phyloP scores from a whole-genome alignment of 92 coral and sea anemone species.

The Umimayanthus chanpuru region DNA sequence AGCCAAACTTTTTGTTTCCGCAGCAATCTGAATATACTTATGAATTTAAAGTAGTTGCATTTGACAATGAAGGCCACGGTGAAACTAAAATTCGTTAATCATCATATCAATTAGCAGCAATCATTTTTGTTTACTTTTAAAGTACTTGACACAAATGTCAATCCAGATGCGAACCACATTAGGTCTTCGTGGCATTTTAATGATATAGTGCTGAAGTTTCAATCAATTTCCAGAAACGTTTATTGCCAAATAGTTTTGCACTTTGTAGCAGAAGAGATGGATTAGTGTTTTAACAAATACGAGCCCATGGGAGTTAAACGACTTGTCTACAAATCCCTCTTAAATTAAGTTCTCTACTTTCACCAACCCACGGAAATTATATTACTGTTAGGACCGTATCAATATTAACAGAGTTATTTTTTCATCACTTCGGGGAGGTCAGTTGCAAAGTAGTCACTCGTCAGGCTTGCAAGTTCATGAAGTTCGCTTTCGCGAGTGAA shows the following conservation, averaged over 20 bases:
- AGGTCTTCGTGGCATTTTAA: constrained; percentile 17
- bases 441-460: not conserved
- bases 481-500: not conserved
- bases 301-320: constrained; percentile 29
- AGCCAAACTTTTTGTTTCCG: not conserved
- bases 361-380: not conserved
- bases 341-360: not conserved
- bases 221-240: not conserved
- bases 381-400: not conserved
- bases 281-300: not conserved
- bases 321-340: constrained; percentile 32
- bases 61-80: not conserved
- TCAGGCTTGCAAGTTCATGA: not conserved
- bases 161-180: not conserved
- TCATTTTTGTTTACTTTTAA: not conserved
- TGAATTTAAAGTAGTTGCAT: not conserved
- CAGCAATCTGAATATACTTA: not conserved
- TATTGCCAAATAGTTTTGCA: constrained; percentile 15
- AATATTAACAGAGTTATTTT: constrained; percentile 1
- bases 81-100: not conserved
- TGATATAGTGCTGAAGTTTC: constrained; percentile 23
- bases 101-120: constrained; percentile 6
- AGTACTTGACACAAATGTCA: constrained; percentile 28
- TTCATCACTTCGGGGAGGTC: constrained; percentile 27
- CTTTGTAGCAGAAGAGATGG: not conserved